Evolutionary conservation across 2,797 vertebrate genomes (phyloP).

Genomic region (Saxicola maurus): DNA sequence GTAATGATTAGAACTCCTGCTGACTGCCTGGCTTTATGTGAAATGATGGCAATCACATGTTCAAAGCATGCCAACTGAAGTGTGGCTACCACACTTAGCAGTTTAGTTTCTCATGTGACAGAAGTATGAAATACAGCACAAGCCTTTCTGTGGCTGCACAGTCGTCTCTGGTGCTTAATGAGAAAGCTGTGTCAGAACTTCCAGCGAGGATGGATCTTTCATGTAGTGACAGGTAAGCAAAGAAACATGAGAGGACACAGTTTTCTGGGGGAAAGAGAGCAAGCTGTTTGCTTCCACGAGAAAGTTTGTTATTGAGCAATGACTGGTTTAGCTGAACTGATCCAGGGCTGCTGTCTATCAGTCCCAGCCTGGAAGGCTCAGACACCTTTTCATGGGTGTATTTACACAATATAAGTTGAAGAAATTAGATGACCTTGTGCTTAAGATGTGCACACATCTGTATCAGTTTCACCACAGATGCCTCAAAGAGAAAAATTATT

Average conservation of each 20-base stretch:
- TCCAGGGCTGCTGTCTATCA: not conserved
- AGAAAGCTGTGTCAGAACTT: not conserved
- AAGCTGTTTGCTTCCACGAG: not conserved
- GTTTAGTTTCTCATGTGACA: constrained; percentile 31
- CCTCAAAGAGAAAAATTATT: not conserved
- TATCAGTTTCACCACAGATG: not conserved
- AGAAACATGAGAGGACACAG: not conserved
- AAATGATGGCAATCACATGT: constrained; percentile 47
- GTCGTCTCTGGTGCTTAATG: not conserved
- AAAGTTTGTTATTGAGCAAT: not conserved
- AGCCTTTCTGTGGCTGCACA: not conserved
- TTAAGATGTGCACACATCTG: not conserved
- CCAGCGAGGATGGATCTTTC: not conserved
- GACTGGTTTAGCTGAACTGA: not conserved
- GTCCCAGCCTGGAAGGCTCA: not conserved
- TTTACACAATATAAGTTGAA: not conserved
- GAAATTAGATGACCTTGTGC: not conserved
- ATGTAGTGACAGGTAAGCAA: not conserved
- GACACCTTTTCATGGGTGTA: not conserved
- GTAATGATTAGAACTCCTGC: constrained; percentile 47
- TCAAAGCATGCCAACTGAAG: constrained; percentile 44
- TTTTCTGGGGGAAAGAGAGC: not conserved
- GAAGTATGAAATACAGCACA: not conserved
- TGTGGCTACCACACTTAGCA: constrained; percentile 32
- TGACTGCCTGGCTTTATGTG: constrained; percentile 37